Base-by-base conservation (phyloP, 2,797 vertebrate species). In the Labroides dimidiatus region DNA sequence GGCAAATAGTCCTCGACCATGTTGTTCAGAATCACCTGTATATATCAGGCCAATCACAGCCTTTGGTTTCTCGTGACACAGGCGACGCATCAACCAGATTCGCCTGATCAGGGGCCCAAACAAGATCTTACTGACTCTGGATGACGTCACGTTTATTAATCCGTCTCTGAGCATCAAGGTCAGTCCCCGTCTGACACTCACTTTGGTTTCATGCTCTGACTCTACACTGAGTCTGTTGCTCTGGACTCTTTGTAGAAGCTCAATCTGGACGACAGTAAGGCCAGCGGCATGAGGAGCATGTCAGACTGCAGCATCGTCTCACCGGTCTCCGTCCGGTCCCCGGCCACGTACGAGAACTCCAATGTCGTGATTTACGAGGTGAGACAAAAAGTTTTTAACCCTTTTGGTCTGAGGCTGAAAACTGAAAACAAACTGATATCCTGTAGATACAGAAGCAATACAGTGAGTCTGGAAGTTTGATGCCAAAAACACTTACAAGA, bases 161-260 rank as follows among this genome's bases (percentile, higher is more conserved):
- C 94, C 94, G 0, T 93, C 92, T 0, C 84, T 95, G 3, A 95
- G 94, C 85, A 93, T 92, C 84, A 94, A 94, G 92, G 94, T 95
- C 50, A 56, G 81, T 3, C 6, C 37, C 4, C 33, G 0, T 78
- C 10, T 2, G 12, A n/a, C 8, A 41, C 33, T 54, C 19, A 2
- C n/a, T n/a, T 10, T n/a, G 3, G 42, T 44, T n/a, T 17, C 17
- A n/a, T 33, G 4, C 19, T 36, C 15, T 53, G 14, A 4, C 24
- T 10, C 6, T 11, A 6, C 8, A 6, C 8, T 33, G 30, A 33
- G 4, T 33, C 30, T 33, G 30, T 33, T 33, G 30, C 30, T 33
- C 30, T 49, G n/a, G 10, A 12, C 23, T 47, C 10, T 41, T 53
- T 55, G 15, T 61, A 96, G 95, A 96, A 92, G 82, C 53, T 94